A percentile compares a stretch with the other conserved stretches of the same genome.
phyloP scores from a whole-genome alignment of 2,888 invertebrate genomes.

The Lissocephala sabroskyi region DNA sequence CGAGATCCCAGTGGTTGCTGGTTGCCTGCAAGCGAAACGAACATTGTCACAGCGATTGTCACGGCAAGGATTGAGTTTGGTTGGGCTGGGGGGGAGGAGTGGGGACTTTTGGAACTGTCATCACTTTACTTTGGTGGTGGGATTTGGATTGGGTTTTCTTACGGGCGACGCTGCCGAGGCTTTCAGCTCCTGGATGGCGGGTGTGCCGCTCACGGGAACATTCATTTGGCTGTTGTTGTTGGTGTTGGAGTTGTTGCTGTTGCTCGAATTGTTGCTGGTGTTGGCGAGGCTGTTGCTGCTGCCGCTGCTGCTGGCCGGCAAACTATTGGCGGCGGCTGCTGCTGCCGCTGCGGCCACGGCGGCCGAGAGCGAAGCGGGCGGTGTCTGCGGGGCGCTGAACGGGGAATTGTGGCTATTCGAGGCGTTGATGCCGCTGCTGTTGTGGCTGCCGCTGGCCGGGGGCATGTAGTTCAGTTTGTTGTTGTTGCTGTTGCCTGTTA shows the following conservation, averaged over 20 bases:
- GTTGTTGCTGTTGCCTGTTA: slow-evolving; percentile 39
- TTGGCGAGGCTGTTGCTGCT: slow-evolving; percentile 7
- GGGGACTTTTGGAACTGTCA: slow-evolving; percentile 47
- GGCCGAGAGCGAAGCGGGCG: slow-evolving; percentile 34
- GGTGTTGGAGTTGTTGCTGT: slow-evolving; percentile 7
- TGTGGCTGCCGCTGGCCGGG: slow-evolving; percentile 17
- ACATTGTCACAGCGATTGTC: too few species aligned
- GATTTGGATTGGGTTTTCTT: slow-evolving; percentile 67
- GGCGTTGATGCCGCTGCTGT: slow-evolving; percentile 25
- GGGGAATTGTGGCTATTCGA: slow-evolving; percentile 39
- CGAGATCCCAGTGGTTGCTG: slow-evolving; percentile 76
- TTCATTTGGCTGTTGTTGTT: slow-evolving; percentile 26
- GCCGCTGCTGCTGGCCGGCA: slow-evolving; percentile 27
- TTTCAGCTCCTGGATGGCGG: slow-evolving; percentile 72
- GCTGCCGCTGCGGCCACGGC: slow-evolving; percentile 48
- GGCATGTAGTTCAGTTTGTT: slow-evolving; percentile 38
- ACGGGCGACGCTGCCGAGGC: slow-evolving; percentile 72
- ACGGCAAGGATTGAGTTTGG: slow-evolving; percentile 15
- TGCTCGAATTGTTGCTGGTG: slow-evolving; percentile 23
- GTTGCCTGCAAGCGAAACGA: slow-evolving; percentile 46
- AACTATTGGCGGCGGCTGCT: slow-evolving; percentile 28
- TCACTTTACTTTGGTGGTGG: slow-evolving; percentile 67
- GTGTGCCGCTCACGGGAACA: slow-evolving; percentile 43
- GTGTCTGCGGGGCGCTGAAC: slow-evolving; percentile 48
- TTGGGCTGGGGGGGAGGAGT: slow-evolving; percentile 22